Base-by-base conservation (phyloP, 2,113 vertebrate genomes). In the Rhadina sibilatrix region DNA sequence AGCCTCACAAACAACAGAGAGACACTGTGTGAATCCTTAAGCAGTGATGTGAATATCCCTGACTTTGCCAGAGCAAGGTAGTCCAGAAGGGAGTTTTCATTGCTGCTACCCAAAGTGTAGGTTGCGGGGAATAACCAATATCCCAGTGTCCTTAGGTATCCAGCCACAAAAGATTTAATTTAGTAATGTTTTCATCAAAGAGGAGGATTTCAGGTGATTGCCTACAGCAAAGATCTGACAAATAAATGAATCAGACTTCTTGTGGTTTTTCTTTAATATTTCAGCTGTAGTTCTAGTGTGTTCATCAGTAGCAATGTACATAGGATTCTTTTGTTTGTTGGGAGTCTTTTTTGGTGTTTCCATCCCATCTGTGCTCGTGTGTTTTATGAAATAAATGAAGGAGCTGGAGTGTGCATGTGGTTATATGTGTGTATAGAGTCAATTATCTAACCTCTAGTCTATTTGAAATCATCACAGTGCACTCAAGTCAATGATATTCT, bases 371-470 rank as follows among this genome's bases (percentile, higher is more conserved):
- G 38, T 44, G 17, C 22, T 83, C 56, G 42, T 10, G 14, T 24
- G 38, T 92, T 83, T 59, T 60, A 68, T 15, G 40, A 85, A 90
- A 80, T 66, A 71, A 77, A 52, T 16, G 71, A 46, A 88, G 21
- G 11, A 66, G 13, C 11, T 66, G 37, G 52, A 77, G 47, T 66
- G 42, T 74, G 35, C 23, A 23, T 61, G 75, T 11, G 7, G 57
- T 54, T 92, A 74, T 7, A n/a, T 74, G 21, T 90, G 83, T 83
- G 47, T 78, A 56, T 74, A 40, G 64, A 94, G 92, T 92, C 11
- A 17, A 94, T 95, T 95, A 93, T 83, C 95, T 96, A 96, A 94
- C 88, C 81, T 38, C 33, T 59, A 88, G 90, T 94, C 92, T 88
- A 93, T 97, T 71, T 87, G 69, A 83, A 93, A 92, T 93, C 85